These are phyloP conservation scores for Criorhina ranunculi DNA, from an alignment of 2,888 invertebrate species.

Conservation along the genomic window DNA sequence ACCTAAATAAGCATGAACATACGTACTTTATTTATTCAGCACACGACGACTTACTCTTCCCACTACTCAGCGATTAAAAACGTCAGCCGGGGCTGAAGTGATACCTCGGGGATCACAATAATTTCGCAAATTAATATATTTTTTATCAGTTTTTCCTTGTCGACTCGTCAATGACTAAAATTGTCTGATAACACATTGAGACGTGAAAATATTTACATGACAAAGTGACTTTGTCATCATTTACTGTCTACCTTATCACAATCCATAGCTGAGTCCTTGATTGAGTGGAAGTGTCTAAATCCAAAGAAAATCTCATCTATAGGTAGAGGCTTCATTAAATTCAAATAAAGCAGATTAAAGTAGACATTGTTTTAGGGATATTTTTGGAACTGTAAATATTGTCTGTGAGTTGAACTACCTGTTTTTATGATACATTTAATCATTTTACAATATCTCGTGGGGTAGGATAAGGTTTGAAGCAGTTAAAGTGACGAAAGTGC, in stretches of 20 bases:
- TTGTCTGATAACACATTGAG: constrained; percentile 2
- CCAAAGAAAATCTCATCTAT: background rate
- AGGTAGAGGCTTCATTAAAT: background rate
- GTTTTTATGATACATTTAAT: background rate
- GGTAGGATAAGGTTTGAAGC: constrained; percentile 11
- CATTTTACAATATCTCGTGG: constrained; percentile 7
- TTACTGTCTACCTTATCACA: background rate
- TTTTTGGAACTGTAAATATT: constrained; percentile 7
- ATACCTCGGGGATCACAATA: background rate
- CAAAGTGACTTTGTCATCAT: background rate
- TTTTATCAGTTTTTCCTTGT: constrained; percentile 3
- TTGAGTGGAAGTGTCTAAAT: constrained; percentile 3
- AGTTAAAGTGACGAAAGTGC: constrained; percentile 10
- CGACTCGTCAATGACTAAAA: constrained; percentile 3
- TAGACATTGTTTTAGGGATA: background rate
- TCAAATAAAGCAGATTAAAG: background rate
- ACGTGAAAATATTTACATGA: constrained; percentile 6
- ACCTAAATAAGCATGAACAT: too few relatives aligned
- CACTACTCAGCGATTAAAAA: background rate
- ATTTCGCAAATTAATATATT: constrained; percentile 9
- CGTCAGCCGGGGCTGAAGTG: background rate
- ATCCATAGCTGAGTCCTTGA: background rate
- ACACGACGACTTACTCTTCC: too few relatives aligned
- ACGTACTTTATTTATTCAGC: too few relatives aligned
- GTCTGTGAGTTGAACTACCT: background rate